These are phyloP conservation scores for Taxidea taxus DNA, from an alignment of 2,113 vertebrate genomes.

Conservation along the genomic window DNA sequence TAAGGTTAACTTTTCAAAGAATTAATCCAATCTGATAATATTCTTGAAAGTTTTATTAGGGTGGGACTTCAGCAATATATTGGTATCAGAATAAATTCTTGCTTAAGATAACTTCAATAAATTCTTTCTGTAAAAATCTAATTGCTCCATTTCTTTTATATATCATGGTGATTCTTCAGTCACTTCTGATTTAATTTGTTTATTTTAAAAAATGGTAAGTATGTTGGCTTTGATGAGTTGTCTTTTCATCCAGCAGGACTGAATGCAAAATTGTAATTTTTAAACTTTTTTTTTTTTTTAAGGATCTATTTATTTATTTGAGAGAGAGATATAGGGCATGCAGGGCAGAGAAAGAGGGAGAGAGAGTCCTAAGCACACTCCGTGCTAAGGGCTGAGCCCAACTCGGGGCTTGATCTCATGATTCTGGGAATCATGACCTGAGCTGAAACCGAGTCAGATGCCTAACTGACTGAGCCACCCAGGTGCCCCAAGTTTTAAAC, in stretches of 20 bases:
- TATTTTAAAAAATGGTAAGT: neutral
- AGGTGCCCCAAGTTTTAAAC: neutral
- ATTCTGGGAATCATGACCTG: neutral
- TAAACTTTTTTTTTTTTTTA: neutral
- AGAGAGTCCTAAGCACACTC: neutral
- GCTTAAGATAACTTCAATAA: neutral
- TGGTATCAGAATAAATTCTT: slow-evolving; percentile 7
- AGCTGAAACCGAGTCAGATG: neutral
- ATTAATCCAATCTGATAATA: neutral
- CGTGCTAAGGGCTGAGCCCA: neutral
- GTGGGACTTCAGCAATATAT: neutral
- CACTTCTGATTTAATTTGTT: neutral
- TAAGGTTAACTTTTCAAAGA: slow-evolving; percentile 16
- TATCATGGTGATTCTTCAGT: neutral
- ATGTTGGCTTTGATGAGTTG: neutral
- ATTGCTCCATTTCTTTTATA: neutral
- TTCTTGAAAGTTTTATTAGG: neutral
- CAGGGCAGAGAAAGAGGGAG: neutral
- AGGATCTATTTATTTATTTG: neutral
- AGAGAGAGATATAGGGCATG: neutral
- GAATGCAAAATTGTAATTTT: neutral
- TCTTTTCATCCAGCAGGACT: neutral
- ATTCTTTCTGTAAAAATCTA: neutral
- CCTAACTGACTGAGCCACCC: neutral
- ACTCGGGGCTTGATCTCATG: neutral